These are phyloP conservation scores for Emydocephalus ijimae DNA, from an alignment of 2,113 vertebrate species.

Conservation along the genomic window DNA sequence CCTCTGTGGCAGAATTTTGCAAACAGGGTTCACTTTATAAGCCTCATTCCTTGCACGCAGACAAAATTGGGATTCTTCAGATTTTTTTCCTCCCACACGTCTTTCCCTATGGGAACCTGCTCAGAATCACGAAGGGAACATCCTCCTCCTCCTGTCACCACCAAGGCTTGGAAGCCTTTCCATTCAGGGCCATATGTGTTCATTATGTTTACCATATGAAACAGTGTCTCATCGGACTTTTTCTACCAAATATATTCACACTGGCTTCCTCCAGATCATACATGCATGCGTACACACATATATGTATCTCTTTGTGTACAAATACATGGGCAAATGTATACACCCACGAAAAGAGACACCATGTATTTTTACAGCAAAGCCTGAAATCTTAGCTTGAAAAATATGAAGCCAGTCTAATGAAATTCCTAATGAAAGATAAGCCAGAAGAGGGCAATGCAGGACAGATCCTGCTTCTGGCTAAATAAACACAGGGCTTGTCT, in stretches of 20 bases:
- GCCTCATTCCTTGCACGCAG: neutral
- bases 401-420: neutral
- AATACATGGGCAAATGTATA: neutral
- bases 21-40: neutral
- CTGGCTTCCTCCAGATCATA: neutral
- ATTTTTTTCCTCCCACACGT: neutral
- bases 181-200: neutral
- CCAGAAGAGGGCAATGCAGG: neutral
- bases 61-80: neutral
- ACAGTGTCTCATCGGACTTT: neutral
- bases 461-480: neutral
- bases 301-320: neutral
- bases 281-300: neutral
- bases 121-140: neutral
- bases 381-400: neutral
- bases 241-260: fast-evolving
- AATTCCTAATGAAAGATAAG: neutral
- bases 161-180: neutral
- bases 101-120: neutral
- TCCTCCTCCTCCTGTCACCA: neutral
- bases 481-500: neutral
- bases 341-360: fast-evolving
- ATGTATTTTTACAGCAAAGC: neutral
- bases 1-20: neutral
- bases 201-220: neutral